A percentile compares a stretch with the other conserved stretches of the same genome.
Evolutionary conservation across 2,113 vertebrate genomes (phyloP).

Genomic region (Hydropotes inermis): DNA sequence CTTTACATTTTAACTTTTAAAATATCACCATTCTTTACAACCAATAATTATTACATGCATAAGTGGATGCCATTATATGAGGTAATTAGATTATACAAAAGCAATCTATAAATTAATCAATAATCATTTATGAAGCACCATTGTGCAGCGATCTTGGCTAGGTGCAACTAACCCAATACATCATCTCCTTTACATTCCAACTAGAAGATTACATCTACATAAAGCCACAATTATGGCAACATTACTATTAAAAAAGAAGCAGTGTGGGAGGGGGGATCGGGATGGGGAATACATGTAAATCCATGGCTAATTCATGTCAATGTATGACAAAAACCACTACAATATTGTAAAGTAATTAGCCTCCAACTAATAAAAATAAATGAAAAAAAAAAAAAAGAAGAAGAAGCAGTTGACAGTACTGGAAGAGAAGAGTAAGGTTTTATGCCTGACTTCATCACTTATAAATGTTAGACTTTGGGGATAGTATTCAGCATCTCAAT

Average conservation of each 20-base stretch:
- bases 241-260: not conserved
- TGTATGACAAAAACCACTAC: no score
- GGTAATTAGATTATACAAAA: conserved; percentile 47
- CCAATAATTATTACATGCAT: conserved; percentile 51
- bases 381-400: no score
- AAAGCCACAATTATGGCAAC: not conserved
- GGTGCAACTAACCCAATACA: not conserved
- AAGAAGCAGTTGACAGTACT: not conserved
- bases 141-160: not conserved
- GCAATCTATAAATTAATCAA: conserved; percentile 46
- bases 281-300: no score
- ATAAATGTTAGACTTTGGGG: not conserved
- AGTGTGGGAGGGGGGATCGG: no score
- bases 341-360: no score
- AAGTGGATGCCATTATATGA: conserved; percentile 45
- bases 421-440: not conserved
- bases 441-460: not conserved
- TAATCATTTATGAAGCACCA: conserved; percentile 34
- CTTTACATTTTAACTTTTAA: conserved; percentile 32
- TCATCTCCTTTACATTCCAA: not conserved
- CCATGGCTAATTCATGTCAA: no score
- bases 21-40: conserved; percentile 46
- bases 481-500: not conserved
- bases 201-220: not conserved
- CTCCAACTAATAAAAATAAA: no score